Percentiles rank a stretch among this genome's conserved stretches.
These are phyloP conservation scores for Drosophila bifasciata DNA, from an alignment of 1,140 invertebrate species.

Conservation along the genomic window DNA sequence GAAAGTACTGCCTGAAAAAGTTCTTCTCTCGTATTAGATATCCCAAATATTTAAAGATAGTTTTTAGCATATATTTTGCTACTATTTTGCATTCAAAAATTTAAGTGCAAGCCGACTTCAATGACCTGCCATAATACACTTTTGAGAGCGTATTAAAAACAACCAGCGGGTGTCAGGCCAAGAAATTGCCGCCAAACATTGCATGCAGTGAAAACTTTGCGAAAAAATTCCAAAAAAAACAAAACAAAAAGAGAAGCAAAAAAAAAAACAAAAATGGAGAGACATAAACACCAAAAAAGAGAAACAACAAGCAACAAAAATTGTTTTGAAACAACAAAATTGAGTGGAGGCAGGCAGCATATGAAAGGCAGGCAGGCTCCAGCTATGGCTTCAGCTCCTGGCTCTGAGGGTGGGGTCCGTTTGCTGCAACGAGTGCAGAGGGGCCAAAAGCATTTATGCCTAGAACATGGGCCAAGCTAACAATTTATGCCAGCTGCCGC, in stretches of 20 bases:
- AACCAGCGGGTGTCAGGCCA: conserved; percentile 57
- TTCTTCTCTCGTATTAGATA: no score
- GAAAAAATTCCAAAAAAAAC: background rate
- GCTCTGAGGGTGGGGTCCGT: conserved; percentile 32
- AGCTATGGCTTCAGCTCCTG: background rate
- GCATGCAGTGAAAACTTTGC: conserved; percentile 35
- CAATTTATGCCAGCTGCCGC: conserved; percentile 64
- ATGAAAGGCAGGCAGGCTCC: conserved; percentile 17
- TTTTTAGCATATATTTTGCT: no score
- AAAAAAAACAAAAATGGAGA: conserved; percentile 4
- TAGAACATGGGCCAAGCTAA: conserved; percentile 40
- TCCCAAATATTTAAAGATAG: no score
- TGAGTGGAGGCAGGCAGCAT: conserved; percentile 1
- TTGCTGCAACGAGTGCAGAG: background rate
- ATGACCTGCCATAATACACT: no score
- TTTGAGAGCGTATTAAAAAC: conserved; percentile 1
- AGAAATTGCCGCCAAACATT: conserved; percentile 12
- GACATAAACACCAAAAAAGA: no score
- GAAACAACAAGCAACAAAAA: conserved; percentile 20
- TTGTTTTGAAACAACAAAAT: conserved; percentile 40
- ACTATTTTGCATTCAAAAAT: no score
- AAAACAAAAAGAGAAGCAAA: conserved; percentile 5
- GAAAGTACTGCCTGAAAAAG: no score
- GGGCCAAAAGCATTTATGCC: conserved; percentile 42
- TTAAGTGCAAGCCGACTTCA: no score